Evolutionary conservation across 2,888 invertebrate genomes (phyloP).

Genomic region (Creontiades dilutus): DNA sequence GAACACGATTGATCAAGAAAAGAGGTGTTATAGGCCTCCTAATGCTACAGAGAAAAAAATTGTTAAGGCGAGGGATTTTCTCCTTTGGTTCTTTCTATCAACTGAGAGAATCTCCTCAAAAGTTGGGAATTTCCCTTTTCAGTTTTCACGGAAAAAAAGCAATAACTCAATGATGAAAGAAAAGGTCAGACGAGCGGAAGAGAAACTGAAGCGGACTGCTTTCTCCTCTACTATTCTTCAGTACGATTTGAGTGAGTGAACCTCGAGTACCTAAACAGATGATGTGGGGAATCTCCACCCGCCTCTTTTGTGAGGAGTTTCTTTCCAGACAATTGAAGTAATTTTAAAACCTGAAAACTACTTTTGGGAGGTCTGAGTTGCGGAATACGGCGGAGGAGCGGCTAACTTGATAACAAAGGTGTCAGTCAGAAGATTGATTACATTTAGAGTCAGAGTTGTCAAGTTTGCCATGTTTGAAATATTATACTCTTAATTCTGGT

Average conservation of each 20-base stretch:
- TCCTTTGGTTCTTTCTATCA: too few species aligned
- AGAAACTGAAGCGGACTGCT: neutral
- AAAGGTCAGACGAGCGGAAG: neutral
- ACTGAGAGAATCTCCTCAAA: too few species aligned
- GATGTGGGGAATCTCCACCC: too few species aligned
- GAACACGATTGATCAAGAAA: neutral
- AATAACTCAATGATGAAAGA: neutral
- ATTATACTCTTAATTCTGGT: neutral
- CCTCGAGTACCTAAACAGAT: too few species aligned
- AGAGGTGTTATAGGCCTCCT: neutral
- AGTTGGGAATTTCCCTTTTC: too few species aligned
- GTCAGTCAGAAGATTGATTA: neutral
- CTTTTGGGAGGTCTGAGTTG: neutral
- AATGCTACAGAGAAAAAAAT: neutral
- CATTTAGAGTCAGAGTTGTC: neutral
- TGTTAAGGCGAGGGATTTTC: neutral
- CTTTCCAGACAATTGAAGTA: neutral
- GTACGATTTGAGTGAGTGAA: too few species aligned
- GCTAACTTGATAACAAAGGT: neutral
- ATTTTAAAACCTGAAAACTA: neutral
- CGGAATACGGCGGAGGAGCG: neutral
- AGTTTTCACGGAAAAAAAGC: neutral
- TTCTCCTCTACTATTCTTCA: neutral
- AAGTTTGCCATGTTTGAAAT: neutral
- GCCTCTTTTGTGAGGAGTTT: neutral